These are phyloP conservation scores for Dugesia japonica DNA, from an alignment of 2,888 invertebrate genomes.

Conservation along the genomic window DNA sequence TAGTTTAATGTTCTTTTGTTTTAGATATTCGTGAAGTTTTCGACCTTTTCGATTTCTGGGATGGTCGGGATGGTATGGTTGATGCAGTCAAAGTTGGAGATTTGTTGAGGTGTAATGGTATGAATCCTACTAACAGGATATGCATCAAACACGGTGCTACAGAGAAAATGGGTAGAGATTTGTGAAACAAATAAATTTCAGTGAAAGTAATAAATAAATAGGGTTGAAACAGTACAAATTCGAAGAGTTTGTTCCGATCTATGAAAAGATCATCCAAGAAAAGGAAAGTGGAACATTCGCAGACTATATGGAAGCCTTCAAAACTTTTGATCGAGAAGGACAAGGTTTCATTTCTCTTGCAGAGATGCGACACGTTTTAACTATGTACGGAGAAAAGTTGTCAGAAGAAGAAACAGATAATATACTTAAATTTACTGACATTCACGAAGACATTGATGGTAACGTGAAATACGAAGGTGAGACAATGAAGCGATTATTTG, in stretches of 20 bases:
- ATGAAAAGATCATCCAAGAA: slow-evolving; percentile 81
- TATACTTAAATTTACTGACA: too few relatives aligned
- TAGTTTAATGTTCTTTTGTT: slow-evolving; percentile 27
- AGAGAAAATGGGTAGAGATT: slow-evolving; percentile 38
- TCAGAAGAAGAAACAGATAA: too few relatives aligned
- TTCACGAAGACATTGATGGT: too few relatives aligned
- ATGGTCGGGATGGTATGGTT: slow-evolving; percentile 42
- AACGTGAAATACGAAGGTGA: too few relatives aligned
- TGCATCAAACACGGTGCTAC: slow-evolving; percentile 40
- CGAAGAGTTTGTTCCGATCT: slow-evolving; percentile 97
- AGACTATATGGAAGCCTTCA: slow-evolving; percentile 97
- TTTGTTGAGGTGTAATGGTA: slow-evolving; percentile 40
- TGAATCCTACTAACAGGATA: slow-evolving; percentile 40
- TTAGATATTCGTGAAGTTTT: slow-evolving; percentile 42
- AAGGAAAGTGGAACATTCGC: slow-evolving; percentile 93
- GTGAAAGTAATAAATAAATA: too few relatives aligned
- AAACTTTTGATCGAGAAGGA: slow-evolving; percentile 95
- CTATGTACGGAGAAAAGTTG: slow-evolving; percentile 57
- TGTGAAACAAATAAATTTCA: too few relatives aligned
- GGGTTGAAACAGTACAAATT: slow-evolving; percentile 75
- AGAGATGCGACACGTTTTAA: slow-evolving; percentile 85
- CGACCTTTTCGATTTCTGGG: slow-evolving; percentile 45
- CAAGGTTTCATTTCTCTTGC: slow-evolving; percentile 87
- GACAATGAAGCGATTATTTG: too few relatives aligned
- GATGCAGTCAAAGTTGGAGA: slow-evolving; percentile 43